Evolutionary conservation across 1,140 invertebrate genomes (phyloP), one percentile per base, ranked within the genome.

Genomic region (Drosophila subpulchrella): DNA sequence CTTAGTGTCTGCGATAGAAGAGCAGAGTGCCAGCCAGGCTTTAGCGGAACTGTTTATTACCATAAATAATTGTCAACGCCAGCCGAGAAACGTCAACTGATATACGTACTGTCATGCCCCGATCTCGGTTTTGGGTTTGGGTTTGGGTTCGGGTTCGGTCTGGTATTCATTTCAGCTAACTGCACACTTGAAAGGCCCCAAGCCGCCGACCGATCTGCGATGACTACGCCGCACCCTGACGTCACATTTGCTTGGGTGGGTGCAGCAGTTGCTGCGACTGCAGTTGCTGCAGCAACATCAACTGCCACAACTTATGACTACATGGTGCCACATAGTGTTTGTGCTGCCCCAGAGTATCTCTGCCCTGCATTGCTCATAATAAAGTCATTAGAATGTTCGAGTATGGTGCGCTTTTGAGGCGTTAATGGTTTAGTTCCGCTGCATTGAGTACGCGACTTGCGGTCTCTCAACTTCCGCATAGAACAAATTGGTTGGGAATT

Each of bases 41-140:
- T 38, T 30, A 68, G 79, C 84, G 84, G 67, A 80, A 89, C 84
- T 88, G 75, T 89, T 89, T 89, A 89, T 89, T 89, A 84, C 85
- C 84, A 89, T 89, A 89, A 89, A 89, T 88, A 88, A 88, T 89
- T 89, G 85, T 89, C 85, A 89, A 89, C 81, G 84, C 56, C 63
- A 77, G 70, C 66, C 65, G 53, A 39, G 53, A 72, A 88, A 88
- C 81, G 82, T 86, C 83, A 86, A 83, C 84, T 83, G 79, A 79
- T 86, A 75, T 88, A 27, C 27, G 27, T 27, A 88, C 79, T 83
- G 80, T 83, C 80, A 68, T 79, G 75, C 77, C 81, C 58, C 72
- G 77, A 68, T 63, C 75, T 65, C 76, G 57, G 42, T 48, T 57
- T 67, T 32, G 60, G 34, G 36, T 56, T 56, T 66, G 41, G 63